A percentile compares a stretch with the other conserved stretches of the same genome.
phyloP scores from a whole-genome alignment of 2,797 vertebrate genomes.

The Bovichtus variegatus region DNA sequence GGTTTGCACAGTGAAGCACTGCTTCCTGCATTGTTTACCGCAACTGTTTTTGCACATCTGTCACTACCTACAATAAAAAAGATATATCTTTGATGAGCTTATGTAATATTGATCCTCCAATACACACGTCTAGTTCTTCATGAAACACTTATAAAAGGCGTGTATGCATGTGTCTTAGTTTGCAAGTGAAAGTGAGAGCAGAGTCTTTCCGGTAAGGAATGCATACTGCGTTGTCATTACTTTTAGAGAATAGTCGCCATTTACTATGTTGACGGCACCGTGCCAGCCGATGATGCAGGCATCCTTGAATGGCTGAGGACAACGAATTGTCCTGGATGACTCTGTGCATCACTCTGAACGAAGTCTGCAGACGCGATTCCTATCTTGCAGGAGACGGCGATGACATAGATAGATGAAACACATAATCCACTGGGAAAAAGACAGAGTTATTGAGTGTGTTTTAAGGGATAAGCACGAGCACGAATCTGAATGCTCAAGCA shows the following conservation, averaged over 20 bases:
- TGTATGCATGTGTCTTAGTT: background rate
- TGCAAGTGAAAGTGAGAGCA: background rate
- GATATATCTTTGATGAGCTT: background rate
- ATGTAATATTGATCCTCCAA: background rate
- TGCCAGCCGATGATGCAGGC: constrained; percentile 58
- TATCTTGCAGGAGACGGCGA: background rate
- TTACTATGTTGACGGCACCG: constrained; percentile 20
- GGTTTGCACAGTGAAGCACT: no score
- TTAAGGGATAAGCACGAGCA: background rate
- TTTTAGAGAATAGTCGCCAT: constrained; percentile 43
- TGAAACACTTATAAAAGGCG: background rate
- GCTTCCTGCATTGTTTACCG: no score
- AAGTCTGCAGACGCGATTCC: constrained; percentile 13
- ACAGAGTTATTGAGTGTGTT: constrained; percentile 15
- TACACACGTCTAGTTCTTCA: background rate
- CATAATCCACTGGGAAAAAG: constrained; percentile 26
- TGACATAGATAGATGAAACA: constrained; percentile 42
- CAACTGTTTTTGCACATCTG: background rate
- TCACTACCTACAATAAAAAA: background rate
- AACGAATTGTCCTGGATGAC: constrained; percentile 29
- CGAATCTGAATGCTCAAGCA: constrained; percentile 23
- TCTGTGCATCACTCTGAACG: constrained; percentile 10
- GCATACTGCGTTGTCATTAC: constrained; percentile 46
- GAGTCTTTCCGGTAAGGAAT: constrained; percentile 4
- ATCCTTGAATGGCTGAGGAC: constrained; percentile 42